These are phyloP conservation scores for Montipora capricornis DNA, from an alignment of 64 coral and sea anemone species.

Conservation along the genomic window DNA sequence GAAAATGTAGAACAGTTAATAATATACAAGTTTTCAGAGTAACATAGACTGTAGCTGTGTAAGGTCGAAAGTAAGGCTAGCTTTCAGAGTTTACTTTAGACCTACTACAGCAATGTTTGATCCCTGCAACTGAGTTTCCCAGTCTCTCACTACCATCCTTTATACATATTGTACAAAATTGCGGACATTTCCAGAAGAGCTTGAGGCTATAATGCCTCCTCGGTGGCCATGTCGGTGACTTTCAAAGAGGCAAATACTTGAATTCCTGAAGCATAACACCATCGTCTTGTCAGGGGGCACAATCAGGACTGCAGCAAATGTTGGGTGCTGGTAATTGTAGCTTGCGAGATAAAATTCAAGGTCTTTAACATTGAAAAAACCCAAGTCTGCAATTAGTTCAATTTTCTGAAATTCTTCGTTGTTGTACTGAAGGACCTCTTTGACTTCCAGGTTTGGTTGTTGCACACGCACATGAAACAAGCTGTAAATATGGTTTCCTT, in stretches of 20 bases:
- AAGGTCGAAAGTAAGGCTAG: neutral
- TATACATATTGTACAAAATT: neutral
- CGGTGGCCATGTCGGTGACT: slow-evolving; percentile 29
- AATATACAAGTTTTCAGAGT: no score
- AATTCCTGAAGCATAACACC: slow-evolving; percentile 6
- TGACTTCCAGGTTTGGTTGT: neutral
- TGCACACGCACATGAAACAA: neutral
- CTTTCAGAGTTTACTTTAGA: neutral
- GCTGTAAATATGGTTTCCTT: neutral
- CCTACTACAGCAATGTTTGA: slow-evolving; percentile 19
- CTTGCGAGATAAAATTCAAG: neutral
- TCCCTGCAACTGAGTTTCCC: slow-evolving; percentile 9
- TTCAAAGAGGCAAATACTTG: slow-evolving; percentile 37
- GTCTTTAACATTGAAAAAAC: neutral
- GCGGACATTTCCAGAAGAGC: neutral
- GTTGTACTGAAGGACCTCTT: neutral
- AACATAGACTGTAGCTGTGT: no score
- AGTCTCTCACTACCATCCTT: slow-evolving; percentile 28
- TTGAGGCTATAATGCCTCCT: slow-evolving; percentile 32
- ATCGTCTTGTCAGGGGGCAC: slow-evolving; percentile 49
- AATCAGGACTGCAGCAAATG: slow-evolving; percentile 43
- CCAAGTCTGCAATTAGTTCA: neutral
- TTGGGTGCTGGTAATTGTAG: neutral
- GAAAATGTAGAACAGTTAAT: no score
- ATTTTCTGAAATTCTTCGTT: neutral